Conservation (phyloP, 2,113 vertebrate species). For the Cochlearius cochlearius region DNA sequence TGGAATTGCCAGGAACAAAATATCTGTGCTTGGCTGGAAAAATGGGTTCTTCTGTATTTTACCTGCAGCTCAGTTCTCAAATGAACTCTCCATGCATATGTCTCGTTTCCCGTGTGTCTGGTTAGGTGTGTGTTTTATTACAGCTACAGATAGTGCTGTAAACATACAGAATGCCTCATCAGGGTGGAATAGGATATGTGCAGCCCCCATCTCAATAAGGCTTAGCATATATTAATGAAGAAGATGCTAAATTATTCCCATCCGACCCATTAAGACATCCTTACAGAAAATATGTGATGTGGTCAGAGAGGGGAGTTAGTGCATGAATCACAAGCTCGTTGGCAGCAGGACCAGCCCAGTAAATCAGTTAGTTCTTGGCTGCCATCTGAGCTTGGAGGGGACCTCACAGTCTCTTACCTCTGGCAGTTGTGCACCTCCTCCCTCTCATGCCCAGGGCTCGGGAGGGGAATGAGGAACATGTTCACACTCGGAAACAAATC, state of each 20-base stretch:
- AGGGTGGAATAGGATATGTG: neutral
- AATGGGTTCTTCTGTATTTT: neutral
- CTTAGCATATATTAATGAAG: conserved; percentile 34
- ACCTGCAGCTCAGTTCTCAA: conserved; percentile 25
- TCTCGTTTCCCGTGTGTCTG: neutral
- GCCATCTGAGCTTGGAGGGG: neutral
- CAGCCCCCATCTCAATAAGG: neutral
- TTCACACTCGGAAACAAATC: neutral
- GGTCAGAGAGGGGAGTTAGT: conserved; percentile 6
- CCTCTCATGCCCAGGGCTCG: neutral
- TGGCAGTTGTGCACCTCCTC: neutral
- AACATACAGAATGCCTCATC: neutral
- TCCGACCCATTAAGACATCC: neutral
- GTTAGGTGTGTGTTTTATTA: neutral
- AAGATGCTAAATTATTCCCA: conserved; percentile 54
- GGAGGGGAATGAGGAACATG: neutral
- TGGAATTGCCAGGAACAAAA: conserved; percentile 17
- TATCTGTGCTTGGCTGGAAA: neutral
- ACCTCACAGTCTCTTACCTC: neutral
- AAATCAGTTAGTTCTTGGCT: conserved; percentile 42
- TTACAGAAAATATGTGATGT: conserved; percentile 17
- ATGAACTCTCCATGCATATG: neutral
- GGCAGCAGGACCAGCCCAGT: conserved; percentile 20
- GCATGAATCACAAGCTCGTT: conserved; percentile 14
- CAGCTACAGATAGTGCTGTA: neutral